Base-by-base conservation (phyloP, 2,113 vertebrate genomes). In the Pseudorasbora parva region DNA sequence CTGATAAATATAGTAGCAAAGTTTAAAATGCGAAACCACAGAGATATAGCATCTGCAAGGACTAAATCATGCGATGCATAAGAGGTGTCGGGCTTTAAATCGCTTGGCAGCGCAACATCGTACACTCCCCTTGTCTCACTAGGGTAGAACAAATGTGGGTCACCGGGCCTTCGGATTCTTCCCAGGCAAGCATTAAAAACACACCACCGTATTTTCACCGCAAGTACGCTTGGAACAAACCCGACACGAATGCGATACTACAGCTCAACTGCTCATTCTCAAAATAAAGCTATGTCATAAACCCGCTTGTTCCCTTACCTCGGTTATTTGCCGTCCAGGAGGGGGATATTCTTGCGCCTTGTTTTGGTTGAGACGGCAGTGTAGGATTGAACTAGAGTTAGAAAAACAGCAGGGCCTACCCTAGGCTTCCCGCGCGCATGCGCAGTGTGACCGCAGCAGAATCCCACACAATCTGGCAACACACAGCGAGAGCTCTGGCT, bases 81-180 rank as follows among this genome's bases (percentile, higher is more conserved):
- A 47, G 51, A 59, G 74, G 23, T 41, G 76, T 54, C 74, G 56
- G 59, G 33, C 37, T 79, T 77, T 76, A 71, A 68, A 72, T 47
- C 21, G 79, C 23, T 86, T 76, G 64, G 83, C 81, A 45, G 81
- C 72, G 68, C 85, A 72, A 57, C 74, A 78, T 76, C 45, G 82
- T 59, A 78, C 77, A 60, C 82, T 85, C 83, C 82, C 84, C 74
- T 84, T 49, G 72, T 66, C 81, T 85, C 81, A 78, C 57, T 71
- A 76, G 59, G 72, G 60, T 89, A 92, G 90, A 90, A 90, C 66
- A 85, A 93, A 94, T 94, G 92, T 94, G 93, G 94, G 94, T 94
- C 94, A 94, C 57, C 87, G 88, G 94, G 94, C 93, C 93, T 91
- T 77, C 85, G 84, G 85, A 84, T 86, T 80, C 84, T 78, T 82